phyloP scores from a whole-genome alignment of 2,113 vertebrate genomes.

The Phalacrocorax brasilianus region DNA sequence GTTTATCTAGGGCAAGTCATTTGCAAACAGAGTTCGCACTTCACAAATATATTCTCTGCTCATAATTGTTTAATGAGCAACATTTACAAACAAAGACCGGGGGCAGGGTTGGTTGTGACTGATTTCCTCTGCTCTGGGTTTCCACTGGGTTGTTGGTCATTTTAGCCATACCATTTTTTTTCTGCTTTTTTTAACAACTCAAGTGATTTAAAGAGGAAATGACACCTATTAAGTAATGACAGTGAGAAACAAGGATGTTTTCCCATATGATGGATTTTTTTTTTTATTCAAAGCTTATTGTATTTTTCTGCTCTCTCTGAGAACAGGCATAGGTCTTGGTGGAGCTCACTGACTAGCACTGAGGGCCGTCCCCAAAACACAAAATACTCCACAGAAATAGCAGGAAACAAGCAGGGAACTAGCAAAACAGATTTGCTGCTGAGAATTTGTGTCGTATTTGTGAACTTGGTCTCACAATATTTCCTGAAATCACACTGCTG shows the following conservation, averaged over 20 bases:
- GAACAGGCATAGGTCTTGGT: neutral
- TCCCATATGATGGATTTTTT: neutral
- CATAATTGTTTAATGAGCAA: conserved; percentile 24
- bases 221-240: neutral
- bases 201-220: neutral
- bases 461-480: neutral
- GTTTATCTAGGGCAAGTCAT: conserved; percentile 7
- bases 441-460: neutral
- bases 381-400: neutral
- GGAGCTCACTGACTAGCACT: neutral
- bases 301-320: neutral
- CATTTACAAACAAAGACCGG: neutral
- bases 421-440: neutral
- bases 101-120: neutral
- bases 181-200: neutral
- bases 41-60: conserved; percentile 22
- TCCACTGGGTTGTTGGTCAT: neutral
- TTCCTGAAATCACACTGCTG: neutral
- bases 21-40: neutral
- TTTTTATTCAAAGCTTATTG: neutral
- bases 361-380: neutral
- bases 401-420: neutral
- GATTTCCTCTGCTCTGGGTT: neutral
- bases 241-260: neutral
- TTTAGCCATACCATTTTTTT: neutral